Evolutionary conservation across 1,140 invertebrate genomes (phyloP).

Genomic region (Amphibalanus amphitrite): DNA sequence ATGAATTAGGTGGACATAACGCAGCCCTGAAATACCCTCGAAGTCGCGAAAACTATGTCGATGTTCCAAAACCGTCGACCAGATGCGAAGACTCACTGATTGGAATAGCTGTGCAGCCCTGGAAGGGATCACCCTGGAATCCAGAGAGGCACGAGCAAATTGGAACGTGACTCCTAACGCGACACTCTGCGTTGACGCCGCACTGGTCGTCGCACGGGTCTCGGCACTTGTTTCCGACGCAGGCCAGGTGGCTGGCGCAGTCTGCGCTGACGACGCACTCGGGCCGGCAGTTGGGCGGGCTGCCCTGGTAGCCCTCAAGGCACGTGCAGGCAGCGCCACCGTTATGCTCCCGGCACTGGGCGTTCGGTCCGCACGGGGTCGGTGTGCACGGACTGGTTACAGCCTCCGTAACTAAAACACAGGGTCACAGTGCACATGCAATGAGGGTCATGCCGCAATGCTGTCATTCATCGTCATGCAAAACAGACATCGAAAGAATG

Average conservation of each 20-base stretch:
- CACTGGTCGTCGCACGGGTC: constrained; percentile 66
- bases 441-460: neutral
- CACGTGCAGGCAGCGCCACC: constrained; percentile 10
- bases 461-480: neutral
- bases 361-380: constrained; percentile 12
- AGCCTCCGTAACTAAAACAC: constrained; percentile 12
- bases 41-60: too few relatives aligned
- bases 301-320: constrained; percentile 7
- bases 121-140: constrained; percentile 45
- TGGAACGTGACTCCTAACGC: constrained; percentile 55
- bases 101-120: constrained; percentile 16
- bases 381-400: constrained; percentile 4
- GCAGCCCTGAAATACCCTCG: too few relatives aligned
- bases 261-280: constrained; percentile 13
- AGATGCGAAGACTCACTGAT: too few relatives aligned
- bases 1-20: too few relatives aligned
- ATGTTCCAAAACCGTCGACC: too few relatives aligned
- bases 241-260: constrained; percentile 28
- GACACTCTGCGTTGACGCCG: constrained; percentile 43
- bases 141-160: constrained; percentile 48
- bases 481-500: neutral
- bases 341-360: constrained; percentile 9
- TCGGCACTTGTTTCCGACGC: constrained; percentile 50
- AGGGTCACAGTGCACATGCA: constrained; percentile 2
- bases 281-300: constrained; percentile 12